Conservation (phyloP, 2,888 invertebrate genomes). For the Andrena minutula region DNA sequence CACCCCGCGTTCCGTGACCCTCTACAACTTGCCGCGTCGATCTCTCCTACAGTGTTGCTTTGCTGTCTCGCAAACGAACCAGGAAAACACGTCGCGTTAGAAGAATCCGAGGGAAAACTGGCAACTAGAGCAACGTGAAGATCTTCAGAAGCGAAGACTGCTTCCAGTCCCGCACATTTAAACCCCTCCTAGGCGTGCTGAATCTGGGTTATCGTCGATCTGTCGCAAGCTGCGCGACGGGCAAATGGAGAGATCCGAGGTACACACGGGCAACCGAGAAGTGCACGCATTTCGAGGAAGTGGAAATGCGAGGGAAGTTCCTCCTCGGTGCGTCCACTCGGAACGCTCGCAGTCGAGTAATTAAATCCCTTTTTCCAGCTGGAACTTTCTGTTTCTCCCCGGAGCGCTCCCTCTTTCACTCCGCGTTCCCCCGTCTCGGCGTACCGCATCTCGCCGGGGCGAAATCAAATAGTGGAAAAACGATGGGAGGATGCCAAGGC, state of each 20-base stretch:
- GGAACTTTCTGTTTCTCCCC: constrained; percentile 36
- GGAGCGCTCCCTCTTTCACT: constrained; percentile 16
- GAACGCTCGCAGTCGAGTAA: constrained; percentile 58
- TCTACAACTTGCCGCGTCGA: constrained; percentile 1
- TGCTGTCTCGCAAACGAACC: background rate
- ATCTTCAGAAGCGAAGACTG: background rate
- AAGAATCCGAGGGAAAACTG: background rate
- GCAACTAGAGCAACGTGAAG: background rate
- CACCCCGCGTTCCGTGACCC: constrained; percentile 17
- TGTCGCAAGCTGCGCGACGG: background rate
- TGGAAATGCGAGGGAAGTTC: constrained; percentile 5
- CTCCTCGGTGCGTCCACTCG: constrained; percentile 23
- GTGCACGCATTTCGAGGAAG: constrained; percentile 10
- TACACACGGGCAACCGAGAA: background rate
- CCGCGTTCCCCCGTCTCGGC: constrained; percentile 19
- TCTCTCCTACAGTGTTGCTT: background rate
- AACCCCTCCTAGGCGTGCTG: no score
- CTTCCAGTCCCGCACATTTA: no score
- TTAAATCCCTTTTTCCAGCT: constrained; percentile 66
- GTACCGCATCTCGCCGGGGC: constrained; percentile 43
- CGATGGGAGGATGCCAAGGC: constrained; percentile 9
- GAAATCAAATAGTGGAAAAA: constrained; percentile 51
- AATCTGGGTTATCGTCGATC: background rate
- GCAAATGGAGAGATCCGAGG: background rate
- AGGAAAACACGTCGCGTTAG: background rate